Conservation (phyloP, 2,888 invertebrate species). For the Himalopsyche tibetana region DNA sequence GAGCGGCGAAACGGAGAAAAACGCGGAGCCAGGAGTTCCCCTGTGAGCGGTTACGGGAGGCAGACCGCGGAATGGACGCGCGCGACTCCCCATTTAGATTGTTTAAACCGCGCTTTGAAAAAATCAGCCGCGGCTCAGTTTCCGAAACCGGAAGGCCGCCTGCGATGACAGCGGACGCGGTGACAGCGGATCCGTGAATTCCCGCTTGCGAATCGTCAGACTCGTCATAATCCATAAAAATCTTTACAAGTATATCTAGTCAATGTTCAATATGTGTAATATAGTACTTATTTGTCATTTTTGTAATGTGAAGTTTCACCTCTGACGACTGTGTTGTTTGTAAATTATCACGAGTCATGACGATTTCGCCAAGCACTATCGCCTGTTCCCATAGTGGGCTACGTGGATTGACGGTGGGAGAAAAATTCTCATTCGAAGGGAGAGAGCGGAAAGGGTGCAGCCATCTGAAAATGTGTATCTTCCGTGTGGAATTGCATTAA, state of each 20-base stretch:
- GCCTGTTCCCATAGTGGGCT: too few relatives aligned
- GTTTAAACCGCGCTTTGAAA: neutral
- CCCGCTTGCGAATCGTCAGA: neutral
- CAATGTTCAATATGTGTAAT: constrained; percentile 24
- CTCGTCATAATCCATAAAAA: neutral
- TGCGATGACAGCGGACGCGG: too few relatives aligned
- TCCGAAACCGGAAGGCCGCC: too few relatives aligned
- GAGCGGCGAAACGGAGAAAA: constrained; percentile 51
- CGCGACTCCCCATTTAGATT: neutral
- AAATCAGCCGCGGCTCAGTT: neutral
- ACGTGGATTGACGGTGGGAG: too few relatives aligned
- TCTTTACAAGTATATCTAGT: constrained; percentile 32
- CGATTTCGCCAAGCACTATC: too few relatives aligned
- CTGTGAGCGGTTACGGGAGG: constrained; percentile 52
- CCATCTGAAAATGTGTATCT: too few relatives aligned
- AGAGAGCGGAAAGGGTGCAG: too few relatives aligned
- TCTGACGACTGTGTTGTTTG: too few relatives aligned
- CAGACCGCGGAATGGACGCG: neutral
- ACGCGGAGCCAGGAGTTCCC: constrained; percentile 59
- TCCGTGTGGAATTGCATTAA: too few relatives aligned
- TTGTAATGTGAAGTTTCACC: neutral
- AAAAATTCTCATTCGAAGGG: too few relatives aligned
- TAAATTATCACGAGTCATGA: too few relatives aligned
- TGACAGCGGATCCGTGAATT: too few relatives aligned
- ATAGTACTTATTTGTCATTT: constrained; percentile 38